These are phyloP conservation scores for Drosophila truncata DNA, from an alignment of 1,140 invertebrate genomes.

Conservation along the genomic window DNA sequence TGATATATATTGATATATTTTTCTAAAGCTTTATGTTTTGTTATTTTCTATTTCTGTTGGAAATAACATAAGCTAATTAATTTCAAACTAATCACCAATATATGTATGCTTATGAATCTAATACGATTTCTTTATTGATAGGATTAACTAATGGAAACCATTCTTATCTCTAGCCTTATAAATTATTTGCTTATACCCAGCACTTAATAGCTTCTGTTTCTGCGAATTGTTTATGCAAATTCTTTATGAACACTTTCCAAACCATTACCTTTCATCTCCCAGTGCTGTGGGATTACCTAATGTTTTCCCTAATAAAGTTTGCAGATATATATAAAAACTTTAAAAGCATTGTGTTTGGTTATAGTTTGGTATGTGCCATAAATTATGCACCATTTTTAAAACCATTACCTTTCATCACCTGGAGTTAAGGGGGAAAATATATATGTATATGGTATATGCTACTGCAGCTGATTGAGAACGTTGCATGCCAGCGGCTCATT, in stretches of 20 bases:
- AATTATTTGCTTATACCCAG: not conserved
- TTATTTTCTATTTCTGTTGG: not conserved
- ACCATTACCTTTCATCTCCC: not conserved
- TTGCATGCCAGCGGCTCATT: slow-evolving; percentile 60
- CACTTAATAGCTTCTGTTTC: not conserved
- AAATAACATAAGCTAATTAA: not conserved
- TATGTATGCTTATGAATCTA: too few relatives aligned
- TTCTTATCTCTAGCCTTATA: too few relatives aligned
- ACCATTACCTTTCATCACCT: slow-evolving; percentile 29
- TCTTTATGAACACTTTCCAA: not conserved
- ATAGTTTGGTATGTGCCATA: not conserved
- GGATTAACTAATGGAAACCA: not conserved
- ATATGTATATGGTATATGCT: not conserved
- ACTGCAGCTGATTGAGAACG: slow-evolving; percentile 23
- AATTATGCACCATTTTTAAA: slow-evolving; percentile 14
- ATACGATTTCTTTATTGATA: not conserved
- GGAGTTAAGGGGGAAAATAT: not conserved
- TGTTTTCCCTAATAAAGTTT: not conserved
- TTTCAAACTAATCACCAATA: not conserved
- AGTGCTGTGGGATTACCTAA: not conserved
- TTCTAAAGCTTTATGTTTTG: not conserved
- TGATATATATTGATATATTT: too few relatives aligned
- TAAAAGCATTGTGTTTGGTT: slow-evolving; percentile 7
- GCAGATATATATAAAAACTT: not conserved
- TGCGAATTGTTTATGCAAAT: slow-evolving; percentile 5